These are phyloP conservation scores for Polydrusus pterygomalis DNA, from an alignment of 2,888 invertebrate species.

Conservation along the genomic window DNA sequence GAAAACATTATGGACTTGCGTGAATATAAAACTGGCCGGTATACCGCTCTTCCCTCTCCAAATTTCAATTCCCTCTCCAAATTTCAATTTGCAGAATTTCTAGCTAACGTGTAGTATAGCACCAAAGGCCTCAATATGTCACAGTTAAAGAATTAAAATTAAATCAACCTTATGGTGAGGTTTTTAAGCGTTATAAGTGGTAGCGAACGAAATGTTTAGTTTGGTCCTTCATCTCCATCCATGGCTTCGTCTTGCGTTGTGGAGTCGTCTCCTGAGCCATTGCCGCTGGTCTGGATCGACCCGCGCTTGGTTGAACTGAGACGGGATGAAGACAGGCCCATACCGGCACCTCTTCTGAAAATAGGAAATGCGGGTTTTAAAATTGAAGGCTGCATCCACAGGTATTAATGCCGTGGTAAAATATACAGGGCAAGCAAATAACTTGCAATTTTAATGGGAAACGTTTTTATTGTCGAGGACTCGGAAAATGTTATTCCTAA, in stretches of 20 bases:
- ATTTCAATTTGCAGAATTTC: too few species aligned
- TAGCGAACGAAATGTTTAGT: slow-evolving; percentile 65
- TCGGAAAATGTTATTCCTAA: too few species aligned
- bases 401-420: not conserved
- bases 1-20: too few species aligned
- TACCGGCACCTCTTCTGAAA: slow-evolving; percentile 70
- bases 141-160: slow-evolving; percentile 43
- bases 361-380: not conserved
- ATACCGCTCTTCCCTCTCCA: too few species aligned
- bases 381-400: not conserved
- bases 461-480: too few species aligned
- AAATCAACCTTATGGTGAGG: slow-evolving; percentile 31
- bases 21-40: too few species aligned
- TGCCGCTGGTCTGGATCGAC: slow-evolving; percentile 77
- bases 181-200: slow-evolving; percentile 49
- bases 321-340: slow-evolving; percentile 77
- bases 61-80: too few species aligned
- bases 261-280: slow-evolving; percentile 84
- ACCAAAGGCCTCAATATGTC: slow-evolving; percentile 29
- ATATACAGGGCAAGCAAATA: not conserved
- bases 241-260: slow-evolving; percentile 85
- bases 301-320: slow-evolving; percentile 80
- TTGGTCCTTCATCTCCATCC: slow-evolving; percentile 82
- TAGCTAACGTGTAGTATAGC: too few species aligned
- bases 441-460: too few species aligned